Base-by-base conservation (phyloP, 2,888 invertebrate genomes). In the Rotaria magnacalcarata region DNA sequence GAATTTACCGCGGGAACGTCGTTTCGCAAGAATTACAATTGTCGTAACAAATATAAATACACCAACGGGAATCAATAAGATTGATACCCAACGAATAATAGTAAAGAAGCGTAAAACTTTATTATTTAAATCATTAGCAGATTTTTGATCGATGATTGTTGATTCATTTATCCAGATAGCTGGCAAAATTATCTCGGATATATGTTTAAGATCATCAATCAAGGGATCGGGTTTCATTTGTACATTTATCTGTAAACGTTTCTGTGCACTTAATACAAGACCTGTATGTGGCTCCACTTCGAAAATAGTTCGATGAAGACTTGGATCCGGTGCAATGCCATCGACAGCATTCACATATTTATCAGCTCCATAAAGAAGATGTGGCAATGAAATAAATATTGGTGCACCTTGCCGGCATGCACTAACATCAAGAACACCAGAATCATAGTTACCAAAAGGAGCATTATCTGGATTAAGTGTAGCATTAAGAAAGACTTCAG, bases 381-480 rank as follows among this genome's bases (percentile, higher is more conserved):
- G 95, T 0, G 96, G 96, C 88, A 94, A 93, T 0, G 95, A 94
- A 47, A 95, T 93, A 90, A 94, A 94, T 0, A 94, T 94, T 0
- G 96, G 96, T n/a, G 95, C 95, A 85, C 94, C 94, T 80, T 87
- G 67, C 84, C 84, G 86, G 50, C 87, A 87, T 34, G 27, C 2
- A 56, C 87, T 87, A 8, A 88, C 85, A 84, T 88, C 88, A n/a
- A 89, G 85, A 34, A 90, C 89, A 16, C 89, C 89, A 27, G 87
- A 52, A 67, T 87, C 84, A 8, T 87, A 87, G 8, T 86, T 86
- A 87, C 89, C 90, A 87, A 88, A 89, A 43, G 89, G 88, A 14
- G 54, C 84, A 85, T 90, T 89, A 84, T 88, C 88, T 5, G 88
- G 88, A 86, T 89, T 88, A 19, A 85, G 84, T 16, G 87, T 84